phyloP scores from a whole-genome alignment of 2,888 invertebrate genomes.

The Euclidia mi region DNA sequence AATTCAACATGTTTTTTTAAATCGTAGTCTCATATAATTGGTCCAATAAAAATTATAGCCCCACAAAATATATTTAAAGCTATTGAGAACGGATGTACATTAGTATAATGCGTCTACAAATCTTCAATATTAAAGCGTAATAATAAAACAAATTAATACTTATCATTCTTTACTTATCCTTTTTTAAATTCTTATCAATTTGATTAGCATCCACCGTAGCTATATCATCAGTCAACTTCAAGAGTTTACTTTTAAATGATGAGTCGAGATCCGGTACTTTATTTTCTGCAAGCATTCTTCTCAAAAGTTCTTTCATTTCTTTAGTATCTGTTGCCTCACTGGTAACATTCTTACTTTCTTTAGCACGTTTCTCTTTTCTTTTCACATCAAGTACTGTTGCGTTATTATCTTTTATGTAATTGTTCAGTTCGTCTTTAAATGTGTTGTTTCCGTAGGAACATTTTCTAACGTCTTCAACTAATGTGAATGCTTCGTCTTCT shows the following conservation, averaged over 20 bases:
- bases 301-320: constrained; percentile 69
- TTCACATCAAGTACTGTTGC: constrained; percentile 76
- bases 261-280: constrained; percentile 60
- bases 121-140: no score
- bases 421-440: constrained; percentile 49
- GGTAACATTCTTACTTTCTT: not conserved
- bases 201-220: constrained; percentile 57
- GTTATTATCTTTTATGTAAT: constrained; percentile 71
- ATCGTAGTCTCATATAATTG: no score
- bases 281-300: constrained; percentile 68
- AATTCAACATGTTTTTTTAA: no score
- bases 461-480: constrained; percentile 65
- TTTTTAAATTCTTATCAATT: constrained; percentile 50
- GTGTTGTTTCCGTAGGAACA: constrained; percentile 70
- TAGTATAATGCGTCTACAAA: no score
- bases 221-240: constrained; percentile 63
- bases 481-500: constrained; percentile 77
- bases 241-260: constrained; percentile 65
- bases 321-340: constrained; percentile 41
- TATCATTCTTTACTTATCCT: constrained; percentile 6
- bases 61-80: no score
- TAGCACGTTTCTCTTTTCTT: constrained; percentile 30
- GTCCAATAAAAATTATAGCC: no score
- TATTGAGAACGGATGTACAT: no score
- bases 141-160: not conserved